A percentile compares a stretch with the other conserved stretches of the same genome.
Evolutionary conservation across 2,888 invertebrate genomes (phyloP).

Genomic region (Amphimallon solstitiale): DNA sequence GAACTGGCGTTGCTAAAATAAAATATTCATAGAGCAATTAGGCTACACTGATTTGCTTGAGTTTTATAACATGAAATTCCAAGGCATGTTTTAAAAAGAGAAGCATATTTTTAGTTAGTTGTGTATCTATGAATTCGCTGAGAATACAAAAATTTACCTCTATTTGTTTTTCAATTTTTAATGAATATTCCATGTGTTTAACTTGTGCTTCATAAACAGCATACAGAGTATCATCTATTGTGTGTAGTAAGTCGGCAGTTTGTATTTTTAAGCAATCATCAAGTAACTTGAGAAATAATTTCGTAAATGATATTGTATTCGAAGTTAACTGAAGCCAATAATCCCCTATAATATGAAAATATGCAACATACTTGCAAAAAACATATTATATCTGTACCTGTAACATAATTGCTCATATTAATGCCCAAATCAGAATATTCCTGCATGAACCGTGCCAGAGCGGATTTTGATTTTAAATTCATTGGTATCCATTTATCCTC

Average conservation of each 20-base stretch:
- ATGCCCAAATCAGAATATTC: conserved; percentile 79
- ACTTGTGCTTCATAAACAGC: conserved; percentile 81
- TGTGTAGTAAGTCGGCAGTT: conserved; percentile 77
- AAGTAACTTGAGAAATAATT: conserved; percentile 77
- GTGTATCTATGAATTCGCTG: no score
- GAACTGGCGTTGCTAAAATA: conserved; percentile 61
- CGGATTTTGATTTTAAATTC: conserved; percentile 79
- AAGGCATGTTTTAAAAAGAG: no score
- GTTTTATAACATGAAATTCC: no score
- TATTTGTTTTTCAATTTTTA: conserved; percentile 66
- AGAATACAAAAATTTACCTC: conserved; percentile 64
- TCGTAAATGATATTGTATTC: conserved; percentile 84
- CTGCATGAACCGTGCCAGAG: conserved; percentile 73
- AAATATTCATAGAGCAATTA: conserved; percentile 37
- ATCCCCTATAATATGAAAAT: conserved; percentile 63
- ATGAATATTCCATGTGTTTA: conserved; percentile 69
- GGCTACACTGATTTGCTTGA: no score
- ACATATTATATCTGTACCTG: conserved; percentile 58
- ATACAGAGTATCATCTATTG: conserved; percentile 77
- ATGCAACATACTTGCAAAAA: background rate
- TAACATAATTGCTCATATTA: conserved; percentile 73
- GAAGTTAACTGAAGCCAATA: conserved; percentile 80
- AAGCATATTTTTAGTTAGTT: no score
- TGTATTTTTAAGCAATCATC: conserved; percentile 81
- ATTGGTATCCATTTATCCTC: conserved; percentile 90